A percentile compares a stretch with the other conserved stretches of the same genome.
Evolutionary conservation across 2,113 vertebrate genomes (phyloP).

Genomic region (Azemiops feae): DNA sequence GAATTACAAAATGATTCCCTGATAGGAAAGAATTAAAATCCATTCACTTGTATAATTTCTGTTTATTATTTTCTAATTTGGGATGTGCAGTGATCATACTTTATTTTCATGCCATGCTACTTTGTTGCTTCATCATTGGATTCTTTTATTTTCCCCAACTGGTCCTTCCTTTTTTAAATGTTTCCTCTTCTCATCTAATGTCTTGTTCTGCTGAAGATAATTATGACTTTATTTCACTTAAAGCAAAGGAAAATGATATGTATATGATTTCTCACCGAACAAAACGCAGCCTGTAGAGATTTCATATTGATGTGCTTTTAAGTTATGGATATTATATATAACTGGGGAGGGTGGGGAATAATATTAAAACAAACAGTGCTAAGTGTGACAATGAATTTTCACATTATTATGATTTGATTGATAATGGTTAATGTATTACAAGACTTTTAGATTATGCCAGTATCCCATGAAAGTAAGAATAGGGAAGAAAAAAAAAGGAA

Average conservation of each 20-base stretch:
- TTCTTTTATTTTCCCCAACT: constrained; percentile 51
- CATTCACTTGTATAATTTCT: constrained; percentile 56
- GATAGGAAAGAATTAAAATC: constrained; percentile 64
- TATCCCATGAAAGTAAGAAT: constrained; percentile 48
- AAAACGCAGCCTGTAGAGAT: constrained; percentile 70
- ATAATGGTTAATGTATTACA: constrained; percentile 70
- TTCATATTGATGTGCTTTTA: constrained; percentile 77
- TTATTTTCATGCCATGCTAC: constrained; percentile 43
- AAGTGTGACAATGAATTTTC: constrained; percentile 63
- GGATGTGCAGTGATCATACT: constrained; percentile 44
- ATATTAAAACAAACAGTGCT: constrained; percentile 70
- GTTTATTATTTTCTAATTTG: constrained; percentile 56
- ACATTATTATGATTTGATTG: constrained; percentile 69
- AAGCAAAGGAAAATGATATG: constrained; percentile 50
- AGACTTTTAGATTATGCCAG: constrained; percentile 64
- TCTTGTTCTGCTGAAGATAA: constrained; percentile 63
- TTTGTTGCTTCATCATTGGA: constrained; percentile 56
- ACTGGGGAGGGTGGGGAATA: constrained; percentile 65
- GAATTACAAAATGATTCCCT: constrained; percentile 63
- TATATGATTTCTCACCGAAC: constrained; percentile 68
- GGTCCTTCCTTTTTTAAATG: constrained; percentile 27
- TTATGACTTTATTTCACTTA: constrained; percentile 60
- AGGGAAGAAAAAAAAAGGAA: background rate
- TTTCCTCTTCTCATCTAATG: constrained; percentile 56
- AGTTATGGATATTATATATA: constrained; percentile 78